Base-by-base conservation (phyloP, 2,888 invertebrate species). In the Platerodrilus igneus region DNA sequence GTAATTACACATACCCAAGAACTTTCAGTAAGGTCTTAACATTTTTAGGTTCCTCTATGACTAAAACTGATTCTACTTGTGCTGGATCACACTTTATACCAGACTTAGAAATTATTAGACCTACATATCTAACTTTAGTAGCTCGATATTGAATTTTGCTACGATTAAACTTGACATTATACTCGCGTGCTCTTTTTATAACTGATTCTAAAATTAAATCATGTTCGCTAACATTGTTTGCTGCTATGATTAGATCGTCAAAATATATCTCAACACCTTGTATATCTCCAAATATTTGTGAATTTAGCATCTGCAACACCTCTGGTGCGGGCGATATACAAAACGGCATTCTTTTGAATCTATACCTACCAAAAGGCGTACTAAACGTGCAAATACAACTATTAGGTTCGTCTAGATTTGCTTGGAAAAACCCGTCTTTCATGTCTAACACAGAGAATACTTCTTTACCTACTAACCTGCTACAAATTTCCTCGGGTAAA, bases 391-490 rank as follows among this genome's bases (percentile, higher is more conserved):
- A 49, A 3, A 49, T 42, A 13, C 49, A 47, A 27, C 56, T 52
- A 4, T 55, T 47, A 32, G 54, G 45, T 9, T 57, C 46, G 36
- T 55, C 52, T 10, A 58, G 31, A 13, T 40, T 30, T 10, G 56
- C 20, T 35, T 64, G 62, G 25, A 53, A 51, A 45, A 57, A 63
- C 7, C 61, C 60, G 14, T 61, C 38, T 57, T 59, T 30, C 44
- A 59, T 31, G 51, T 62, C 48, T 58, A 9, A 42, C 45, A 44
- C 48, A 56, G 8, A 43, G 49, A 32, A 53, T 47, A 37, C 28
- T 27, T 42, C 41, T 52, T 45, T 45, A 39, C 39, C 43, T 37
- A 41, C 27, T 42, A 47, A 27, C 34, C 47, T 38, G 35, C 39
- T 23, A 34, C 47, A 10, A 34, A 51, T 22, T 34, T 51, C 51